Percentiles rank a stretch among this genome's conserved stretches.
Conservation (phyloP, 2,888 invertebrate species). For the Protonemura montana region DNA sequence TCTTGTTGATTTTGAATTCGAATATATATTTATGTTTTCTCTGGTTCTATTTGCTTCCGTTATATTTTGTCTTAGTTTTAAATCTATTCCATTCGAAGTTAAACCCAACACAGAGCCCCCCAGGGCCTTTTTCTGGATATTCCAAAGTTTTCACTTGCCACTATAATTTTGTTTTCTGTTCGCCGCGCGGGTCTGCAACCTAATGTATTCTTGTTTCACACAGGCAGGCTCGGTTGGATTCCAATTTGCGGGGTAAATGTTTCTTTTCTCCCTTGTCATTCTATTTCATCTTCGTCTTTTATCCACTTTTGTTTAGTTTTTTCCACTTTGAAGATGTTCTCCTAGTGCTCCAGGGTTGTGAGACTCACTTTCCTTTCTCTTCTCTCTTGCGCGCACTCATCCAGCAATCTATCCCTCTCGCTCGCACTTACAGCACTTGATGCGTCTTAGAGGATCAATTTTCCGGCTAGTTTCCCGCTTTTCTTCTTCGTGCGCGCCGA, state of each 20-base stretch:
- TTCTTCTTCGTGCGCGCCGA: constrained; percentile 33
- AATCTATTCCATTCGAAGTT: constrained; percentile 24
- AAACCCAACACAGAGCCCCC: constrained; percentile 12
- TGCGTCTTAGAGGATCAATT: constrained; percentile 39
- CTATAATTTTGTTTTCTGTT: constrained; percentile 36
- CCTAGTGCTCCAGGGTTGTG: constrained; percentile 26
- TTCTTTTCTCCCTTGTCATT: constrained; percentile 40
- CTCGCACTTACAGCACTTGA: constrained; percentile 28
- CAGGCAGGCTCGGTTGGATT: constrained; percentile 38
- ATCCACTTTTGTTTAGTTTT: constrained; percentile 40
- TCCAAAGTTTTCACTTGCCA: constrained; percentile 45
- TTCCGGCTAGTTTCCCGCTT: constrained; percentile 37
- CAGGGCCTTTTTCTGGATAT: constrained; percentile 41
- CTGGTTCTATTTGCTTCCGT: constrained; percentile 7
- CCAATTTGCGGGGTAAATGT: constrained; percentile 42
- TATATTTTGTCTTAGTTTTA: constrained; percentile 23
- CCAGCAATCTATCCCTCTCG: constrained; percentile 1
- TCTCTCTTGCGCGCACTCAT: not conserved
- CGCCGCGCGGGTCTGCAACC: constrained; percentile 13
- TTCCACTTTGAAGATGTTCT: constrained; percentile 41
- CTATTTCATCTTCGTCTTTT: constrained; percentile 36
- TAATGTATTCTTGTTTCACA: constrained; percentile 42
- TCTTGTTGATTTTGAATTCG: constrained; percentile 4
- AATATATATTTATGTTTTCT: constrained; percentile 8
- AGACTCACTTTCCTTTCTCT: constrained; percentile 24